phyloP scores from a whole-genome alignment of 2,888 invertebrate species.

The Calameuta idolon region DNA sequence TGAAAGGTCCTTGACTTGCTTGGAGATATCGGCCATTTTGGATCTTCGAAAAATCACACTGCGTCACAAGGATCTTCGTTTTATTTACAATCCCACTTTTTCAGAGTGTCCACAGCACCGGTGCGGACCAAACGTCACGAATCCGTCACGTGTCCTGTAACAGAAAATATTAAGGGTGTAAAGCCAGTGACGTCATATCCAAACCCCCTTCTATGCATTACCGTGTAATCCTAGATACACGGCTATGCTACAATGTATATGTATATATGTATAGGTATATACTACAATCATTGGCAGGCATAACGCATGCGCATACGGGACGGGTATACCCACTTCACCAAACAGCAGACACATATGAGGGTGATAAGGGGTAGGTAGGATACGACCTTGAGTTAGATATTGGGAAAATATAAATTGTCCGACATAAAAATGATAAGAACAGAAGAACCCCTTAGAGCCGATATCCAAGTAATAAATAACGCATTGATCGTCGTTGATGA shows the following conservation, averaged over 20 bases:
- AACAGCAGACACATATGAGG: no score
- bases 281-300: no score
- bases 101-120: constrained; percentile 22
- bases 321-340: no score
- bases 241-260: background rate
- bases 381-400: background rate
- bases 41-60: background rate
- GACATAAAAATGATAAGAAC: background rate
- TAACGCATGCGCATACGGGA: no score
- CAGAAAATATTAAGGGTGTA: constrained; percentile 39
- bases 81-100: constrained; percentile 7
- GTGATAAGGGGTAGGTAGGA: no score
- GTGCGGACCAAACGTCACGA: constrained; percentile 15
- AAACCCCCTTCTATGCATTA: background rate
- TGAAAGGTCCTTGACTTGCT: background rate
- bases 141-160: constrained; percentile 38
- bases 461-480: background rate
- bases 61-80: background rate
- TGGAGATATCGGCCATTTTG: background rate
- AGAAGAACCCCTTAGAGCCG: background rate
- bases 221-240: background rate
- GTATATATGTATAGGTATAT: no score
- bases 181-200: constrained; percentile 30
- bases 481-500: background rate
- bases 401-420: background rate